These are phyloP conservation scores for Stratiomys singularior DNA, from an alignment of 2,888 invertebrate species.

Conservation along the genomic window DNA sequence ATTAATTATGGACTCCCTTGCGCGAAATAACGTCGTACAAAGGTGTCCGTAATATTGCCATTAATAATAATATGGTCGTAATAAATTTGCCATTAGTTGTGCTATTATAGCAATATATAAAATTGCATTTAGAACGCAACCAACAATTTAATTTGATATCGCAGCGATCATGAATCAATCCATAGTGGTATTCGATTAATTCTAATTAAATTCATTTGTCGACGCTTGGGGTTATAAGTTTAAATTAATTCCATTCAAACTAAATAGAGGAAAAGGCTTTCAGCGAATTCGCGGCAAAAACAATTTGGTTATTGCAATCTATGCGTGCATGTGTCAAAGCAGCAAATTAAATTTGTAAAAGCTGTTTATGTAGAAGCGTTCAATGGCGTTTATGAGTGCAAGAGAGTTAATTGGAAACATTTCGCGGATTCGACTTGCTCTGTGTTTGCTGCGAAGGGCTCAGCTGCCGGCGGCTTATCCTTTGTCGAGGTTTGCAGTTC, in stretches of 20 bases:
- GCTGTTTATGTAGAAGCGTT: too few species aligned
- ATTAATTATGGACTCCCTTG: neutral
- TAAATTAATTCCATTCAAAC: conserved; percentile 7
- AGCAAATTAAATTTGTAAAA: neutral
- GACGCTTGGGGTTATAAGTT: neutral
- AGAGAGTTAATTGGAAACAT: too few species aligned
- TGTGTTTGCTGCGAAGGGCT: too few species aligned
- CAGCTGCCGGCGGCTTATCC: too few species aligned
- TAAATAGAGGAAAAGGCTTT: neutral
- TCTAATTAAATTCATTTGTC: conserved; percentile 14
- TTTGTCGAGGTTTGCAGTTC: too few species aligned
- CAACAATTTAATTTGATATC: neutral
- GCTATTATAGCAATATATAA: neutral
- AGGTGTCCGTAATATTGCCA: neutral
- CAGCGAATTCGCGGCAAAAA: neutral
- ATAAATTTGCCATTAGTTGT: conserved; percentile 8
- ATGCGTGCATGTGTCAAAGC: neutral
- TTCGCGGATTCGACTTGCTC: too few species aligned
- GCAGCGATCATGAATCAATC: neutral
- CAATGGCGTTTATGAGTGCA: too few species aligned
- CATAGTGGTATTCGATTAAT: conserved; percentile 6
- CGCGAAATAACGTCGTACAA: neutral
- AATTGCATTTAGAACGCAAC: neutral
- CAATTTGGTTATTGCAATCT: neutral
- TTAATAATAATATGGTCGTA: neutral